These are phyloP conservation scores for Lasiurus borealis DNA, from an alignment of 2,113 vertebrate species.

Conservation along the genomic window DNA sequence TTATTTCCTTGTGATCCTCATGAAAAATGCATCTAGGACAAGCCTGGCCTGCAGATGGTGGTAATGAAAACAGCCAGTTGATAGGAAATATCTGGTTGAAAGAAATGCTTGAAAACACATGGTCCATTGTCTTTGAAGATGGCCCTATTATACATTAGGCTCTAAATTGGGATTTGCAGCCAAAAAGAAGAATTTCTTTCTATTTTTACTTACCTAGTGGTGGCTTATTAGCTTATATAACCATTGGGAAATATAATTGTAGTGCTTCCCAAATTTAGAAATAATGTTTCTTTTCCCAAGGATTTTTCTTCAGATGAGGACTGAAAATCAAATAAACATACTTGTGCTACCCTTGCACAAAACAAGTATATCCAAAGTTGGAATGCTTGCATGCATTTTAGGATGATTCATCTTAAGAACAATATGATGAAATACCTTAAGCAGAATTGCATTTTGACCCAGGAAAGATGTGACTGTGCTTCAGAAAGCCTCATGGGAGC, in stretches of 20 bases:
- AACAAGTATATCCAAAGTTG: neutral
- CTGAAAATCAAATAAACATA: slow-evolving; percentile 48
- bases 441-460: neutral
- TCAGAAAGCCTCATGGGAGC: neutral
- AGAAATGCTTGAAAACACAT: slow-evolving; percentile 55
- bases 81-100: slow-evolving; percentile 40
- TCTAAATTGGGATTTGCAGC: slow-evolving; percentile 49
- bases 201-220: neutral
- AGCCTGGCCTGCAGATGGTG: slow-evolving; percentile 17
- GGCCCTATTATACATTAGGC: slow-evolving; percentile 7
- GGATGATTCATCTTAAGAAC: neutral
- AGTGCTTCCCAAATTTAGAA: slow-evolving; percentile 33
- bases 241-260: slow-evolving; percentile 32
- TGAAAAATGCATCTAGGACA: neutral
- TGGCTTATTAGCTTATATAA: slow-evolving; percentile 44
- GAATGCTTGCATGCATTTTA: neutral
- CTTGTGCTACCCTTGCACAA: neutral
- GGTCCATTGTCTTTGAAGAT: slow-evolving; percentile 68
- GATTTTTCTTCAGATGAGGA: neutral
- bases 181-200: slow-evolving; percentile 49
- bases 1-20: neutral
- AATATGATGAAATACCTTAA: neutral
- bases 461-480: neutral
- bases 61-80: slow-evolving; percentile 14
- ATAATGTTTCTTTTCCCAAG: slow-evolving; percentile 21